phyloP scores from a whole-genome alignment of 2,888 invertebrate genomes.

The Monoplex corrugatus region DNA sequence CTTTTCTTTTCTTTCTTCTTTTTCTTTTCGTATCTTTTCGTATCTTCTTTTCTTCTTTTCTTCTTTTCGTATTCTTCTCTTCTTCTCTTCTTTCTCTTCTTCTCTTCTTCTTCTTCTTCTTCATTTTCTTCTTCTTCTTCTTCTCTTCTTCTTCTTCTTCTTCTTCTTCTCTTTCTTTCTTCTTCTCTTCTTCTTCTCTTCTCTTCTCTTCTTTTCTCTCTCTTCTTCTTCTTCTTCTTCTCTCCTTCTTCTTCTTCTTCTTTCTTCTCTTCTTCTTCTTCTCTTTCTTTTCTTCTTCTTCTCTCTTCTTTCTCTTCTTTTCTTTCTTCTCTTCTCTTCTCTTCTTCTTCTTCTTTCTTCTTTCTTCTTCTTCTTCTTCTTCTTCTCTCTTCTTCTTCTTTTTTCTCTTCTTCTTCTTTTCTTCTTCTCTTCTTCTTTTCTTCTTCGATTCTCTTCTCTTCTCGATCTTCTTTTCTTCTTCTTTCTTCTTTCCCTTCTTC shows the following conservation, averaged over 20 bases:
- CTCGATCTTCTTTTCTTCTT: too few relatives aligned
- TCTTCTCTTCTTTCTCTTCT: neutral
- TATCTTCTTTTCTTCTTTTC: neutral
- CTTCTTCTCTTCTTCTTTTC: neutral
- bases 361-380: neutral
- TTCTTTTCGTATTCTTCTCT: neutral
- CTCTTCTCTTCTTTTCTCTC: neutral
- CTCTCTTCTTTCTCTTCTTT: neutral
- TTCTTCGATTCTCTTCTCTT: too few relatives aligned
- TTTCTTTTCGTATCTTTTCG: neutral
- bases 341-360: neutral
- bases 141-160: neutral
- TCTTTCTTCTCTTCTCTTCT: conserved; percentile 14
- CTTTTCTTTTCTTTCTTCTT: neutral
- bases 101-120: neutral
- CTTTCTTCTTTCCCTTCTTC: too few relatives aligned
- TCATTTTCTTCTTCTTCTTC: neutral
- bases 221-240: neutral
- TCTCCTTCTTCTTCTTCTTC: neutral
- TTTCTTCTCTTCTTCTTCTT: neutral
- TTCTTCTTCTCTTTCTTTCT: neutral
- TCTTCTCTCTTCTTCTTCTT: neutral
- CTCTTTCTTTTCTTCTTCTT: neutral
- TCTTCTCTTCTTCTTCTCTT: neutral
- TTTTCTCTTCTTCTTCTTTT: neutral